Evolutionary conservation across 2,797 vertebrate species (phyloP).

Genomic region (Acipenser oxyrinchus): DNA sequence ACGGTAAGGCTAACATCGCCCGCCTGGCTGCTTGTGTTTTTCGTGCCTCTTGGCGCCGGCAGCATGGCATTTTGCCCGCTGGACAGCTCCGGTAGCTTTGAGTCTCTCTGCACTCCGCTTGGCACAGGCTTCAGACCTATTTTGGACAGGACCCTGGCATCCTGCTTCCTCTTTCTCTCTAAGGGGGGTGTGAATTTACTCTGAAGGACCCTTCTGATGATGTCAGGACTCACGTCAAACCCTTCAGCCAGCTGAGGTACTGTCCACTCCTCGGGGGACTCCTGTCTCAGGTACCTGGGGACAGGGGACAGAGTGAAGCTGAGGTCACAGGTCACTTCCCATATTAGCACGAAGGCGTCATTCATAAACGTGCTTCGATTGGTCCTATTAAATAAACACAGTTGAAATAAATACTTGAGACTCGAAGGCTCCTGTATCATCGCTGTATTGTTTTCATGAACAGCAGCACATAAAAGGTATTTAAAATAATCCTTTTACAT

Average conservation of each 20-base stretch:
- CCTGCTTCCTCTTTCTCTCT: slow-evolving; percentile 62
- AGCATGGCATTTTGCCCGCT: slow-evolving; percentile 17
- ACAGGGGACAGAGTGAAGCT: too few relatives aligned
- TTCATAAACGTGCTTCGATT: too few relatives aligned
- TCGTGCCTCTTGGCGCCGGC: background rate
- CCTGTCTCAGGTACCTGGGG: slow-evolving; percentile 67
- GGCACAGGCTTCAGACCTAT: slow-evolving; percentile 29
- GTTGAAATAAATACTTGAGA: too few relatives aligned
- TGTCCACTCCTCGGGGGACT: slow-evolving; percentile 81
- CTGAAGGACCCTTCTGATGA: slow-evolving; percentile 65
- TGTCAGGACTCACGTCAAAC: slow-evolving; percentile 68
- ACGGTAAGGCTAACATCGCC: slow-evolving; percentile 18
- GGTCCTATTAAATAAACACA: too few relatives aligned
- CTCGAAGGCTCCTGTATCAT: too few relatives aligned
- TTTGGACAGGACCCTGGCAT: slow-evolving; percentile 45
- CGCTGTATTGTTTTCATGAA: too few relatives aligned
- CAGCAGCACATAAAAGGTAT: too few relatives aligned
- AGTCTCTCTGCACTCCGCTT: slow-evolving; percentile 16
- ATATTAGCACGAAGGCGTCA: too few relatives aligned
- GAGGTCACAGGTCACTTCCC: too few relatives aligned
- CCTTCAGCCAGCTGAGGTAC: slow-evolving; percentile 68
- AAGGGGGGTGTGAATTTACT: slow-evolving; percentile 56
- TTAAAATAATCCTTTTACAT: too few relatives aligned
- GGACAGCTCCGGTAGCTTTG: slow-evolving; percentile 23
- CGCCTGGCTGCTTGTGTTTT: slow-evolving; percentile 20